Percentiles rank a stretch among this genome's conserved stretches.
Evolutionary conservation across 1,140 invertebrate genomes (phyloP).

Genomic region (Colletes gigas): DNA sequence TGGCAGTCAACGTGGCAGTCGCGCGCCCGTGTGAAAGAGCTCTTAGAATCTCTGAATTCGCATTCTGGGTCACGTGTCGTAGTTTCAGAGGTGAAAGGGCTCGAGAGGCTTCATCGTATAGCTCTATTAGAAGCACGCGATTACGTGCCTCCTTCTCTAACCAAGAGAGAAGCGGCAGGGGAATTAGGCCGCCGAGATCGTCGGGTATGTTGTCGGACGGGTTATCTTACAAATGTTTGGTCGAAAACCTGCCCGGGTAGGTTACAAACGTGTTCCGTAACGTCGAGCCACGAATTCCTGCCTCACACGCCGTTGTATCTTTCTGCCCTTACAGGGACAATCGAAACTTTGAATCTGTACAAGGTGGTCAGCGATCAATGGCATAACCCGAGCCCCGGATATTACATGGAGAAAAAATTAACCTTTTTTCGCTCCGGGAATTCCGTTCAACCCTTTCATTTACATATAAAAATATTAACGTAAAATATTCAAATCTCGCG

Average conservation of each 20-base stretch:
- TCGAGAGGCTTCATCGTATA: conserved; percentile 36
- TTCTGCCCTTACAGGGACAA: conserved; percentile 44
- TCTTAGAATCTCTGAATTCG: conserved; percentile 44
- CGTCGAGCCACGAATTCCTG: conserved; percentile 65
- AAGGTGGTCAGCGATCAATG: too few relatives aligned
- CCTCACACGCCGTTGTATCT: conserved; percentile 55
- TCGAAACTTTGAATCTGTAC: conserved; percentile 44
- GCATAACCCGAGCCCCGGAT: neutral
- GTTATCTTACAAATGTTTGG: conserved; percentile 69
- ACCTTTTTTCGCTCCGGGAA: too few relatives aligned
- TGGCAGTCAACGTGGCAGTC: too few relatives aligned
- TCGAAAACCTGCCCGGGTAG: conserved; percentile 65
- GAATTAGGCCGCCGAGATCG: conserved; percentile 64
- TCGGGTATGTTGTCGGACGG: conserved; percentile 64
- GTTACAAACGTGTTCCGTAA: conserved; percentile 68
- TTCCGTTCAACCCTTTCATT: too few relatives aligned
- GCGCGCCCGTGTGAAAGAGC: neutral
- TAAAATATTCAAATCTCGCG: too few relatives aligned
- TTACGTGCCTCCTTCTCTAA: conserved; percentile 36
- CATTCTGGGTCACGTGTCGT: conserved; percentile 56
- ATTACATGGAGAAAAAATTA: too few relatives aligned
- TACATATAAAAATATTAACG: too few relatives aligned
- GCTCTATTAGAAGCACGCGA: conserved; percentile 62
- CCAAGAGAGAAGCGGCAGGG: conserved; percentile 22
- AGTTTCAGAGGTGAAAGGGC: conserved; percentile 57